Conservation (phyloP, 1,140 invertebrate species). For the Mylabris phalerata region DNA sequence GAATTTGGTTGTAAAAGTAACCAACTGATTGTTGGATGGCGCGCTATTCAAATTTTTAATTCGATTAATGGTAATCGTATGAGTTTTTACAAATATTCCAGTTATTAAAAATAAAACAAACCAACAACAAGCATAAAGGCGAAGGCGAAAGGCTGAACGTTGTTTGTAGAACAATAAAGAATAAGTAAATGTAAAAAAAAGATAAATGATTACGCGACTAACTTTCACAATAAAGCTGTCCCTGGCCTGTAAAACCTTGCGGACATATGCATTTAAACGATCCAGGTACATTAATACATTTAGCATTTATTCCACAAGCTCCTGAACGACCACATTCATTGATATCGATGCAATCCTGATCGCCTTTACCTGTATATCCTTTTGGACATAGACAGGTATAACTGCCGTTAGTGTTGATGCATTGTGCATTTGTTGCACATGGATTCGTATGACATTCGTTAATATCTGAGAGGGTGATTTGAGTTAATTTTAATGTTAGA, state of each 20-base stretch:
- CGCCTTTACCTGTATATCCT: conserved; percentile 56
- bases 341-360: conserved; percentile 52
- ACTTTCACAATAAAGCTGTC: conserved; percentile 68
- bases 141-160: conserved; percentile 5
- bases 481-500: background rate
- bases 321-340: conserved; percentile 59
- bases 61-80: background rate
- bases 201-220: conserved; percentile 46
- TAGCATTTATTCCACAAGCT: conserved; percentile 78
- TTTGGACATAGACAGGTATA: conserved; percentile 68
- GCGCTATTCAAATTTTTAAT: background rate
- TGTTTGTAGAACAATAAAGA: background rate
- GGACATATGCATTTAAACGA: conserved; percentile 90
- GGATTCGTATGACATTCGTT: conserved; percentile 56
- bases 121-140: conserved; percentile 4
- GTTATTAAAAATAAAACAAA: conserved; percentile 1
- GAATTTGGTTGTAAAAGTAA: too few species aligned
- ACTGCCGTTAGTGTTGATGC: conserved; percentile 67
- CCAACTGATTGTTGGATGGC: too few species aligned
- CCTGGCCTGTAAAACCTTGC: conserved; percentile 70
- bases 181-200: background rate
- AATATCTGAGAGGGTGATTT: conserved; percentile 44
- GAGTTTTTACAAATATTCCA: too few species aligned
- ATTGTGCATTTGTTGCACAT: conserved; percentile 64
- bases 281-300: conserved; percentile 87